Base-by-base conservation (phyloP, 2,888 invertebrate species). In the Drosophila antonietae region DNA sequence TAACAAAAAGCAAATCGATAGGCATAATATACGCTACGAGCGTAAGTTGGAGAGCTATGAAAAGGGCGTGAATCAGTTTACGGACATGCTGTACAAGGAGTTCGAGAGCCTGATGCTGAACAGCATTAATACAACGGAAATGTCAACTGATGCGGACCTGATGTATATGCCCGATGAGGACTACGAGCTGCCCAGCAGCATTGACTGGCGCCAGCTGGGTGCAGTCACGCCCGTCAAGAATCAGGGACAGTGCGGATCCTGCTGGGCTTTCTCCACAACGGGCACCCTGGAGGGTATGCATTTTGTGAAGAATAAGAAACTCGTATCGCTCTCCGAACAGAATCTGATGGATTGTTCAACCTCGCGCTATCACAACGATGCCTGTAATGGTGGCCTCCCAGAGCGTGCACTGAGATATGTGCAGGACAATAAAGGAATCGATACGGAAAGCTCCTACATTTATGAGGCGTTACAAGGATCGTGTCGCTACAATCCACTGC, bases 181-280 rank as follows among this genome's bases (percentile, higher is more conserved):
- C 93, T 95, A 96, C 53, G 83, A 94, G 68, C 73, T 96, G 62
- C 97, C 98, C 2, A 93, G 94, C 31, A 87, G 93, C 49, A 95
- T 97, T 49, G 97, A 98, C 93, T 98, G 98, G 98, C 95, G 97
- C 88, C 89, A 93, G 60, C 89, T 95, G 69, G 98, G 97, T 53
- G 97, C 97, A 74, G 98, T 98, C 66, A 98, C 98, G 15, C 94
- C 94, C 0, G 94, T 98, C 75, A 98, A 98, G 93, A 95, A 98
- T 94, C 98, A 98, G 94, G 96, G 95, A 28, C 94, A 94, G 84
- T 98, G 97, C 93, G 97, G 97, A 65, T 96, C 97, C 0, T 98
- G 98, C 94, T 98, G 98, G 98, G 95, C 97, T 43, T 98, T 98
- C 94, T 97, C 97, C 89, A 94, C 97, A 95, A 98, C 98, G 64